Percentiles rank a stretch among this genome's conserved stretches.
Conservation (phyloP, 2,797 vertebrate species). For the Argentina silus region DNA sequence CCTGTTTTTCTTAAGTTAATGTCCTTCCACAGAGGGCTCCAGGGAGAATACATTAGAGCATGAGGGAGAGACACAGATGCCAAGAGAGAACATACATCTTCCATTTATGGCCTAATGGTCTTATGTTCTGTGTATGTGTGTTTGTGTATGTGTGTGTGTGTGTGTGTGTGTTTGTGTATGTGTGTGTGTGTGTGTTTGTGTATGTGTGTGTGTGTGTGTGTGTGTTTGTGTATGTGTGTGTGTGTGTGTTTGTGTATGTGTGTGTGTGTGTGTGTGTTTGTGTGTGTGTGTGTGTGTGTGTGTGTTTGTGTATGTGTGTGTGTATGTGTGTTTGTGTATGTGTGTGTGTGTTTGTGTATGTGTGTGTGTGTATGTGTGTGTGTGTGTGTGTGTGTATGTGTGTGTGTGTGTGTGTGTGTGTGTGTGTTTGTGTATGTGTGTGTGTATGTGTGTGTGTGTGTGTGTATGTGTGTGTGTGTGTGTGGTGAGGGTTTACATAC, state of each 20-base stretch:
- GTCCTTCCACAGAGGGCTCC: constrained; percentile 34
- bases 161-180: background rate
- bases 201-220: background rate
- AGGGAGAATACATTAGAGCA: constrained; percentile 25
- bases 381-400: background rate
- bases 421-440: too few relatives aligned
- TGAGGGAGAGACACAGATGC: constrained; percentile 24
- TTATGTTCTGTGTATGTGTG: constrained; percentile 16
- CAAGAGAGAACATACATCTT: constrained; percentile 33
- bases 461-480: background rate
- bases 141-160: too few relatives aligned
- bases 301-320: too few relatives aligned
- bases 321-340: too few relatives aligned
- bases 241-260: too few relatives aligned
- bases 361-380: too few relatives aligned
- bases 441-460: too few relatives aligned
- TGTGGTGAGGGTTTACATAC: background rate
- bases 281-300: too few relatives aligned
- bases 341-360: too few relatives aligned
- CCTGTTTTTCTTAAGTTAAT: constrained; percentile 37
- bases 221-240: constrained; percentile 1
- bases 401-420: too few relatives aligned
- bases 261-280: too few relatives aligned
- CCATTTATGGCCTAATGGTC: constrained; percentile 53
- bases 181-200: constrained; percentile 1